Conservation (phyloP, 2,113 vertebrate genomes). For the Elachura formosa region DNA sequence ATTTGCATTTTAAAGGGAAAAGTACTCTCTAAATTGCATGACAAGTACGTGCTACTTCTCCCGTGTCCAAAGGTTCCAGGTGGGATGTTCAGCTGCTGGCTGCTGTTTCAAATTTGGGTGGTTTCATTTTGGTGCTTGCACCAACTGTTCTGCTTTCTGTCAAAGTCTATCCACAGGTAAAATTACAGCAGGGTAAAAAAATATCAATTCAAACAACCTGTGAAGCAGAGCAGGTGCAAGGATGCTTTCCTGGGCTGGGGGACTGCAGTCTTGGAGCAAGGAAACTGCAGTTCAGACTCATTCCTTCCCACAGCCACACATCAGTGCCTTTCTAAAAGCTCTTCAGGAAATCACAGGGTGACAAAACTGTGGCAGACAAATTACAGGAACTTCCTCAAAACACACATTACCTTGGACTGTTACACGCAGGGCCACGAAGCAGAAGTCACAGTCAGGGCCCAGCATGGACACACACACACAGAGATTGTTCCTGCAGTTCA, state of each 20-base stretch:
- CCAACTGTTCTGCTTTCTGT: not conserved
- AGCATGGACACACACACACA: rapidly evolving
- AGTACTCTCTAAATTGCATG: not conserved
- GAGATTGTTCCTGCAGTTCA: not conserved
- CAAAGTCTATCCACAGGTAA: not conserved
- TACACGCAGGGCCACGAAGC: not conserved
- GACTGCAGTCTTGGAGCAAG: not conserved
- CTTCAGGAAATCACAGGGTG: not conserved
- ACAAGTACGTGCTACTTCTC: not conserved
- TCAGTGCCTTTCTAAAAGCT: not conserved
- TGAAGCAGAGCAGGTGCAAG: not conserved
- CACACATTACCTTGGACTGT: not conserved
- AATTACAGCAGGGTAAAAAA: not conserved
- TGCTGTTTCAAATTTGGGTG: not conserved
- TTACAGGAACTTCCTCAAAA: not conserved
- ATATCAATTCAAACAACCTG: not conserved
- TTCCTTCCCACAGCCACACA: not conserved
- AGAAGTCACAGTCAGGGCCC: not conserved
- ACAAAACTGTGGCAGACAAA: not conserved
- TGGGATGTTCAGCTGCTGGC: not conserved
- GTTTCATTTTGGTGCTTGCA: not conserved
- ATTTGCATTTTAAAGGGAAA: not conserved
- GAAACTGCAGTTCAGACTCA: not conserved
- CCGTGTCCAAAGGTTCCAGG: not conserved
- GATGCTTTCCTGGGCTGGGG: not conserved